Percentiles rank a stretch among this genome's conserved stretches.
Conservation (phyloP, 2,888 invertebrate species). For the Bimastos eiseni region DNA sequence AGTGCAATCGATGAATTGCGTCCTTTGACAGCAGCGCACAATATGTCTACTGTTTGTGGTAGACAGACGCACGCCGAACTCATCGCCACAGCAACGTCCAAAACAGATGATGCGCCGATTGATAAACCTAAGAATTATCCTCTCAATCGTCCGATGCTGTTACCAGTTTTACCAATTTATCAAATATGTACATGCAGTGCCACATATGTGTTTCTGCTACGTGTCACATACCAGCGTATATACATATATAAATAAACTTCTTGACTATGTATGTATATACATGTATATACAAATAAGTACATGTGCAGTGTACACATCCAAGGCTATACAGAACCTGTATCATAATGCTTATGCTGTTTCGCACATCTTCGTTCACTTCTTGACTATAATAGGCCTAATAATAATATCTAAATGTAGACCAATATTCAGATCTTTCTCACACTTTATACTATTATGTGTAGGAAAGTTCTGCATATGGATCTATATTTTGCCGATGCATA, state of each 20-base stretch:
- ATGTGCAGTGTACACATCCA: not conserved
- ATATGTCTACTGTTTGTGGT: not conserved
- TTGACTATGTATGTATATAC: not conserved
- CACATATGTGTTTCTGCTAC: not conserved
- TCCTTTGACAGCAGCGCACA: not conserved
- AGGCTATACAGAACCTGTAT: too few relatives aligned
- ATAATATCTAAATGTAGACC: too few relatives aligned
- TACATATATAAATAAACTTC: not conserved
- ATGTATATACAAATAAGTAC: not conserved
- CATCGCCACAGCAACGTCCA: conserved; percentile 3
- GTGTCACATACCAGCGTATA: not conserved
- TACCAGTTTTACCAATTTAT: not conserved
- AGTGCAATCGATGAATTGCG: not conserved
- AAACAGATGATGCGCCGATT: not conserved
- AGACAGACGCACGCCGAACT: not conserved
- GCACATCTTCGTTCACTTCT: too few relatives aligned
- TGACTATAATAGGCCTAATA: too few relatives aligned
- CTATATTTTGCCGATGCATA: too few relatives aligned
- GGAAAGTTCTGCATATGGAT: too few relatives aligned
- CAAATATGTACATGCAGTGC: not conserved
- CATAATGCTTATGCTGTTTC: too few relatives aligned
- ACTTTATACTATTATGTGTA: too few relatives aligned
- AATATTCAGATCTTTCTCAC: too few relatives aligned
- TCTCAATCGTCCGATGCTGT: not conserved
- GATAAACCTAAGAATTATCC: conserved; percentile 6